These are phyloP conservation scores for Oreochromis aureus DNA, from an alignment of 2,113 vertebrate species.

Conservation along the genomic window DNA sequence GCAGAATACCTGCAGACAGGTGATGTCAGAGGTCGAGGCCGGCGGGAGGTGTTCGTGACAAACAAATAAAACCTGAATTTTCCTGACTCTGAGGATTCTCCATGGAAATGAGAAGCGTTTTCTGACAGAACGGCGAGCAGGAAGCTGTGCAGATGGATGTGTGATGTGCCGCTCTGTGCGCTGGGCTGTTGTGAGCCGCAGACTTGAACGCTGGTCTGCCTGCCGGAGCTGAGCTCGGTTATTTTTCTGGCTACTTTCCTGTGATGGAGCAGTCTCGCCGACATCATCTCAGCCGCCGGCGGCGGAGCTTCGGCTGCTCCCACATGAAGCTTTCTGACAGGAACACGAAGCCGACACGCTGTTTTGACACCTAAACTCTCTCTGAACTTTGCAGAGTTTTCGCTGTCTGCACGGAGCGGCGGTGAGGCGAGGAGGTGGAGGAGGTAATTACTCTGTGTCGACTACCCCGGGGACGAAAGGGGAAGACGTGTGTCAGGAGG, in stretches of 20 bases:
- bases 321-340: neutral
- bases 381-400: neutral
- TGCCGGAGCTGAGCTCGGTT: neutral
- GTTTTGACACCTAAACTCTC: neutral
- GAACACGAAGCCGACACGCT: neutral
- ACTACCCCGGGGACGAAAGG: neutral
- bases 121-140: neutral
- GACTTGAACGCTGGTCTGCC: neutral
- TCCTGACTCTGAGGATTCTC: neutral
- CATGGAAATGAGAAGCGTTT: neutral
- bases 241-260: neutral
- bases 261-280: neutral
- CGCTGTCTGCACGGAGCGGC: neutral
- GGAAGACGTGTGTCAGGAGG: neutral
- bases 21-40: neutral
- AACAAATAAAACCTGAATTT: neutral
- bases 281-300: neutral
- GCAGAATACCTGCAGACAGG: neutral
- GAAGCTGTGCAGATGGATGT: neutral
- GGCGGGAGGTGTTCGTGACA: neutral
- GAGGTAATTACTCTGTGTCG: neutral
- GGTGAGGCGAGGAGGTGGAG: neutral
- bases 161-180: neutral
- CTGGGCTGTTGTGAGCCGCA: neutral
- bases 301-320: neutral